These are phyloP conservation scores for Sus cebifrons DNA, from an alignment of 2,797 vertebrate species.

Conservation along the genomic window DNA sequence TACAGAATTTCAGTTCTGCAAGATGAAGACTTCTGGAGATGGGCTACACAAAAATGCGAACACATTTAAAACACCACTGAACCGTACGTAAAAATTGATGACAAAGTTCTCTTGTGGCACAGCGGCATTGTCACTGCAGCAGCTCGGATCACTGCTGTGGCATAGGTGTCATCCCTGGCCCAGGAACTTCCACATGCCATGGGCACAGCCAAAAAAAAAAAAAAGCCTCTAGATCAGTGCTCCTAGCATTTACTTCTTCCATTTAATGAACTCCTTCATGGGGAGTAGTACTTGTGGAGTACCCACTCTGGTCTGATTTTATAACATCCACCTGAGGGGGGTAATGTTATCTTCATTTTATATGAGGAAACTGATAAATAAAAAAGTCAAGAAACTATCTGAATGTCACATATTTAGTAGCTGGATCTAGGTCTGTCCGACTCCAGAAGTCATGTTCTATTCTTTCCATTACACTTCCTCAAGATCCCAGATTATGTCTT, in stretches of 20 bases:
- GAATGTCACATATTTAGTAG: not conserved
- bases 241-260: not conserved
- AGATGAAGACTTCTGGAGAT: not conserved
- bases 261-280: not conserved
- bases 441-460: not conserved
- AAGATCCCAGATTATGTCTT: not conserved
- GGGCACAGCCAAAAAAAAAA: not conserved
- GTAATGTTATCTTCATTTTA: too few relatives aligned
- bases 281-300: not conserved
- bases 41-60: too few relatives aligned
- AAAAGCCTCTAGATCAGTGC: not conserved
- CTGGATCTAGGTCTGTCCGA: not conserved
- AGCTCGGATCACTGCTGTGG: too few relatives aligned
- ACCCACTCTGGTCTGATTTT: not conserved
- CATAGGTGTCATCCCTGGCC: too few relatives aligned
- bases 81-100: not conserved
- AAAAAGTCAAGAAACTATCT: not conserved
- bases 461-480: not conserved
- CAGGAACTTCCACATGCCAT: too few relatives aligned
- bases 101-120: not conserved
- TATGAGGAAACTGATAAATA: not conserved
- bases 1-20: not conserved
- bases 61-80: not conserved
- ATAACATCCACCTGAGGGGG: not conserved
- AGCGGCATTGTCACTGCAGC: too few relatives aligned